Evolutionary conservation across 2,797 vertebrate genomes (phyloP).

Genomic region (Ctenochaetus hawaiiensis): DNA sequence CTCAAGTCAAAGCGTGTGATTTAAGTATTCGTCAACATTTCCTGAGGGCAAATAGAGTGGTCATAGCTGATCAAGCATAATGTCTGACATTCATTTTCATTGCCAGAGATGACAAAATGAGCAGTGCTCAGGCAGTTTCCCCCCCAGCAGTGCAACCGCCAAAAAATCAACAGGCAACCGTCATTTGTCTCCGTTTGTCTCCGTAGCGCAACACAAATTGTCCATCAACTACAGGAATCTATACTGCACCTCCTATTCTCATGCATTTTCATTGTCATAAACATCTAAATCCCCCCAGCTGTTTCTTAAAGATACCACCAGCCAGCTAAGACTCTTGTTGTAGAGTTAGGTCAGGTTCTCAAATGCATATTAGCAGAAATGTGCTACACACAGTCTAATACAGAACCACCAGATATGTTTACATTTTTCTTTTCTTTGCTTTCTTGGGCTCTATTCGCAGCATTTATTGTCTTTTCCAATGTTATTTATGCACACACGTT

Average conservation of each 20-base stretch:
- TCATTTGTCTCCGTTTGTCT: slow-evolving; percentile 74
- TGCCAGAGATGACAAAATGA: slow-evolving; percentile 80
- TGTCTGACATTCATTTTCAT: slow-evolving; percentile 84
- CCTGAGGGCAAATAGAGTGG: slow-evolving; percentile 77
- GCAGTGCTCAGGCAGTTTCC: slow-evolving; percentile 66
- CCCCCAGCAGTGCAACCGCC: slow-evolving; percentile 43
- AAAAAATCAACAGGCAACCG: slow-evolving; percentile 66
- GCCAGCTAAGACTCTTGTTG: slow-evolving; percentile 37
- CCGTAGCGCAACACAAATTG: slow-evolving; percentile 61
- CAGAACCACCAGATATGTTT: slow-evolving; percentile 23
- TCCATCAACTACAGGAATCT: slow-evolving; percentile 61
- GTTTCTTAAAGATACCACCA: slow-evolving; percentile 46
- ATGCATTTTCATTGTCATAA: slow-evolving; percentile 64
- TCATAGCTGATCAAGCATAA: slow-evolving; percentile 84
- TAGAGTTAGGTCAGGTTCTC: slow-evolving; percentile 36
- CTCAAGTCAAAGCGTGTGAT: slow-evolving; percentile 77
- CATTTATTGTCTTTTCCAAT: slow-evolving; percentile 5
- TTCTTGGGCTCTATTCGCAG: background rate
- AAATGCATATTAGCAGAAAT: slow-evolving; percentile 53
- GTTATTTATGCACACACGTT: slow-evolving; percentile 1
- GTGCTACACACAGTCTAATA: slow-evolving; percentile 34
- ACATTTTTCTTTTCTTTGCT: slow-evolving; percentile 1
- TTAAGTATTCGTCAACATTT: slow-evolving; percentile 82
- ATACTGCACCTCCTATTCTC: slow-evolving; percentile 49
- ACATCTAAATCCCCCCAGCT: slow-evolving; percentile 62